Evolutionary conservation across 2,797 vertebrate species (phyloP).

Genomic region (Pseudomugil gertrudae): DNA sequence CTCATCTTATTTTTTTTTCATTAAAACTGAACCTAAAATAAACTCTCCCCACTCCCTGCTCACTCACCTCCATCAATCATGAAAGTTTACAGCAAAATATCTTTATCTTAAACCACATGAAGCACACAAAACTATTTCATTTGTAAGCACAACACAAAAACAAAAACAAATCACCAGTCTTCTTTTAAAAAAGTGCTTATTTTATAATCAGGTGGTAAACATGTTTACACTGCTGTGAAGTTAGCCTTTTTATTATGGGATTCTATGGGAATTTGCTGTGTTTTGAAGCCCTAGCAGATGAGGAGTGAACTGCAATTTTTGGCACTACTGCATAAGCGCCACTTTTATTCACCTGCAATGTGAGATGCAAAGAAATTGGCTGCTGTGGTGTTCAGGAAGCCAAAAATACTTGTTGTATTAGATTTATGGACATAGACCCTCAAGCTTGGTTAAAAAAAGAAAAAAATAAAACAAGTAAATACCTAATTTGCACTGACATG

Average conservation of each 20-base stretch:
- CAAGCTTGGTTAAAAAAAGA: too few species aligned
- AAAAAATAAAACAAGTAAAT: neutral
- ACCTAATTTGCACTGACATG: neutral
- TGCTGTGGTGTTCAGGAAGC: neutral
- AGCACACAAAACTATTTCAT: slow-evolving; percentile 29
- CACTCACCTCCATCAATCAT: slow-evolving; percentile 46
- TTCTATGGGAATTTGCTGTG: too few species aligned
- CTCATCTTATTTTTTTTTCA: slow-evolving; percentile 32
- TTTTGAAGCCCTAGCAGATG: too few species aligned
- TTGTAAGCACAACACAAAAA: slow-evolving; percentile 15
- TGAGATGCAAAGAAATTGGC: neutral
- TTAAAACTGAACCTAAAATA: slow-evolving; percentile 46
- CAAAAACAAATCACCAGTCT: neutral
- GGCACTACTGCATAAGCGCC: too few species aligned
- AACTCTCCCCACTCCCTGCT: slow-evolving; percentile 28
- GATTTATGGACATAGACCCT: neutral
- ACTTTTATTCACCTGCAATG: neutral
- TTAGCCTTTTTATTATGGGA: too few species aligned
- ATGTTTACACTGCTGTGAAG: too few species aligned
- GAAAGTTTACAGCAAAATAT: slow-evolving; percentile 46
- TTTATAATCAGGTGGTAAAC: too few species aligned
- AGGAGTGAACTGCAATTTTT: too few species aligned
- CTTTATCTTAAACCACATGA: slow-evolving; percentile 22
- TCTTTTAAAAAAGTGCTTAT: too few species aligned
- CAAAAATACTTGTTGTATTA: neutral